Evolutionary conservation across 35 echinoderm and acorn worm species (phyloP), one percentile per base, ranked within the genome.

Genomic region (Ophiothrix spiculata): DNA sequence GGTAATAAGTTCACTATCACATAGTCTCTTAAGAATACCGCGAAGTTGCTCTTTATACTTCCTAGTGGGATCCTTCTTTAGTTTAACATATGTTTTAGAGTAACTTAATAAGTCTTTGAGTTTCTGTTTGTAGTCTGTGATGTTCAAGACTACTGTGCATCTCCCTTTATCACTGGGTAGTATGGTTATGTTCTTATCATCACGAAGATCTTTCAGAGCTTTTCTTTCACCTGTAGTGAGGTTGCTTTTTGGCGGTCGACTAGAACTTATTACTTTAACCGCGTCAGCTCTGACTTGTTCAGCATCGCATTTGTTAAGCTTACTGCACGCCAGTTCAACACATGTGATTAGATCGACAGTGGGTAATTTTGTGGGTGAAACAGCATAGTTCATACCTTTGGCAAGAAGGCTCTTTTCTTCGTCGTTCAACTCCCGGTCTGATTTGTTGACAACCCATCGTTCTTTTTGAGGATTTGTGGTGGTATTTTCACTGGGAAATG

Each of bases 381-480:
- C 74, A 76, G 74, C 74, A 76, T 31, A 76, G 34, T 76, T 76
- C 74, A 76, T 76, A 76, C 74, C 74, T 76, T 76, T 76, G 34
- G 74, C 74, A 31, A 76, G 6, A 28, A 29, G 34, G 74, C 74
- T 76, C 28, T 29, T 76, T 76, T 76, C 74, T 12, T 8, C 74
- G 74, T 76, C 74, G 28, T 29, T 76, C 74, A 76, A 29, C 28
- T 76, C 34, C 4, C 74, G 74, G 29, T 76, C 34, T 10, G 74
- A 76, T 28, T 31, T 76, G 34, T 76, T 76, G 4, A 76, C 34
- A 6, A 29, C 74, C 74, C 10, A 76, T 12, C 74, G 74, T 76
- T 76, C 74, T 76, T 76, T 8, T 76, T 76, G 74, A 12, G 8
- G 74, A 76, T 76, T 28, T 29, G 29, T 6, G 6, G 74, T 76